Evolutionary conservation across 2,888 invertebrate species (phyloP).

Genomic region (Alsophila aescularia): DNA sequence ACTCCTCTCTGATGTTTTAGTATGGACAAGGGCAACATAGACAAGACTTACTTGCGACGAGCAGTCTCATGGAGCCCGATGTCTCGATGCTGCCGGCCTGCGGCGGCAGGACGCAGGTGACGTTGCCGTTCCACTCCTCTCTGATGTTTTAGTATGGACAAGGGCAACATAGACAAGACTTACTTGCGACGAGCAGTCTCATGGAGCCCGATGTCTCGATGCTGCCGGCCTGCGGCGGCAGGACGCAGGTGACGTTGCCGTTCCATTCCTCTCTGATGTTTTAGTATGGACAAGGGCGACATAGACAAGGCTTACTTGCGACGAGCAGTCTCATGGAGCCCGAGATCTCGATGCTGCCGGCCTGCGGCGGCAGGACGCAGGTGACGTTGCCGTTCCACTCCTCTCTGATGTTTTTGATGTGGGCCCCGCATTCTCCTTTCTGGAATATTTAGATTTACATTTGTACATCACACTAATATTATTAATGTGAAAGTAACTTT

Average conservation of each 20-base stretch:
- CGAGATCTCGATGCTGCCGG: constrained; percentile 83
- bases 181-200: constrained; percentile 89
- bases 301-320: constrained; percentile 91
- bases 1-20: no score
- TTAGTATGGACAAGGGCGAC: no score
- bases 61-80: constrained; percentile 84
- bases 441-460: constrained; percentile 51
- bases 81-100: constrained; percentile 83
- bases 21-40: no score
- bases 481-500: no score
- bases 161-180: no score
- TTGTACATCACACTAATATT: no score
- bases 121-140: constrained; percentile 87
- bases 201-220: constrained; percentile 85
- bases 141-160: no score
- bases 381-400: constrained; percentile 88
- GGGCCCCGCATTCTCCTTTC: constrained; percentile 89
- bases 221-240: constrained; percentile 81
- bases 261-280: constrained; percentile 87
- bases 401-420: constrained; percentile 85
- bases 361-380: constrained; percentile 85
- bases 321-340: constrained; percentile 87
- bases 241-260: constrained; percentile 87
- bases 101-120: constrained; percentile 86
- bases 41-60: constrained; percentile 91